Evolutionary conservation across 2,888 invertebrate genomes (phyloP).

Genomic region (Sphaerophoria taeniata): DNA sequence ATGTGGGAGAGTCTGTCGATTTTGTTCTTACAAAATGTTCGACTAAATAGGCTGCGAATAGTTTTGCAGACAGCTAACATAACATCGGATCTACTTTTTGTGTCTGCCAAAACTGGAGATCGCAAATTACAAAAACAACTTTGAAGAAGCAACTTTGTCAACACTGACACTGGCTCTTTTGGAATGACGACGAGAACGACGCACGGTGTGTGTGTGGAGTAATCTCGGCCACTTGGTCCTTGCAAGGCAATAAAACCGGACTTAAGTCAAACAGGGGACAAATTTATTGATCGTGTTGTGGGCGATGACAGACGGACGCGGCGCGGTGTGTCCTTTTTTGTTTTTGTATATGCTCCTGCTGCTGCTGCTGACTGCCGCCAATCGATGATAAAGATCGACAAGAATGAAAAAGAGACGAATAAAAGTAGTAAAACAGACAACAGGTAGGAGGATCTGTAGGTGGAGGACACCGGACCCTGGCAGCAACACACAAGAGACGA

Average conservation of each 20-base stretch:
- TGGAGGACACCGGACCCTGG: slow-evolving; percentile 61
- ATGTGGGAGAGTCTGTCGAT: slow-evolving; percentile 66
- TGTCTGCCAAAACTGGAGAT: slow-evolving; percentile 53
- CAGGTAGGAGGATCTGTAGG: slow-evolving; percentile 74
- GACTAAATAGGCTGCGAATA: slow-evolving; percentile 55
- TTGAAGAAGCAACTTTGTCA: not conserved
- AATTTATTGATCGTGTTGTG: slow-evolving; percentile 74
- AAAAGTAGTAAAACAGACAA: slow-evolving; percentile 50
- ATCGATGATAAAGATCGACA: slow-evolving; percentile 73
- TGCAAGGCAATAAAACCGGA: slow-evolving; percentile 43
- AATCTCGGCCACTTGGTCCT: slow-evolving; percentile 34
- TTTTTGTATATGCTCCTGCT: slow-evolving; percentile 11
- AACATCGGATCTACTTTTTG: slow-evolving; percentile 27
- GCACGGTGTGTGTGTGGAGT: slow-evolving; percentile 14
- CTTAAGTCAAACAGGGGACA: slow-evolving; percentile 70
- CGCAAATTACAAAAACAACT: slow-evolving; percentile 15
- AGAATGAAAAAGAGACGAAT: slow-evolving; percentile 31
- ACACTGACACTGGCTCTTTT: no score
- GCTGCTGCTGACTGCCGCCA: slow-evolving; percentile 65
- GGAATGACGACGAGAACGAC: not conserved
- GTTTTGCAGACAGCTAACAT: slow-evolving; percentile 11
- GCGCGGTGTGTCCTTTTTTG: slow-evolving; percentile 73
- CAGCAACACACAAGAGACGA: not conserved
- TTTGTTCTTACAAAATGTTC: slow-evolving; percentile 60
- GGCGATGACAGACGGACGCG: slow-evolving; percentile 74